Evolutionary conservation across 2,888 invertebrate species (phyloP), one percentile per base, ranked within the genome.

Genomic region (Norana najaformis): DNA sequence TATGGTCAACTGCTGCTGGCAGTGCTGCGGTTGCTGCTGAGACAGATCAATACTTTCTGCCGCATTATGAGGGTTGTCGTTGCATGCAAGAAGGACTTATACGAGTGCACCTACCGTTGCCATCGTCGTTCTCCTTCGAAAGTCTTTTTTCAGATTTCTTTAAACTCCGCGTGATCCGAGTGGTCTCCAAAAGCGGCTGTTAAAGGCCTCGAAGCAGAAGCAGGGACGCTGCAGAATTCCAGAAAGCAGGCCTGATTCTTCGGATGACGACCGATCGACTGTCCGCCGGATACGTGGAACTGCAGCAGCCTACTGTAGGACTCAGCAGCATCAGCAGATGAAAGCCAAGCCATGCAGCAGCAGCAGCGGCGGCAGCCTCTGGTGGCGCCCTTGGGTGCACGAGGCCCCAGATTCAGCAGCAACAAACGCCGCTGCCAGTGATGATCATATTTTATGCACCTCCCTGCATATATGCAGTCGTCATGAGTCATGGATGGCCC

Each of bases 261-360:
- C n/a, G n/a, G n/a, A 69, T n/a, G n/a, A 69, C 69, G 69, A 69
- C 69, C 69, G 69, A 69, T n/a, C n/a, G 69, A 69, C 69, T 69
- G 69, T n/a, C n/a, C 0, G 69, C 69, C 30, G 69, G 69, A 69
- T 69, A n/a, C 69, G 23, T 20, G 1, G 1, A 47, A 23, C 47
- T 23, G 47, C 47, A 47, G 20, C 47, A 47, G 47, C 47, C 20
- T 1, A 41, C 41, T 16, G 41, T 41, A 23, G 23, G 47, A 8
- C 23, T 6, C 47, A 47, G 47, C 23, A n/a, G n/a, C 69, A n/a
- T 30, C 69, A 69, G 69, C 30, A n/a, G 69, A 69, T 69, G 69
- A 53, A 23, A 30, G 53, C 18, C 8, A 69, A 11, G 69, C n/a
- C n/a, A 1, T n/a, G 53, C 53, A 16, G 69, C 69, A 69, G 69